Percentiles rank a stretch among this genome's conserved stretches.
phyloP scores from a whole-genome alignment of 1,140 invertebrate species.

The Drosophila arizonae region DNA sequence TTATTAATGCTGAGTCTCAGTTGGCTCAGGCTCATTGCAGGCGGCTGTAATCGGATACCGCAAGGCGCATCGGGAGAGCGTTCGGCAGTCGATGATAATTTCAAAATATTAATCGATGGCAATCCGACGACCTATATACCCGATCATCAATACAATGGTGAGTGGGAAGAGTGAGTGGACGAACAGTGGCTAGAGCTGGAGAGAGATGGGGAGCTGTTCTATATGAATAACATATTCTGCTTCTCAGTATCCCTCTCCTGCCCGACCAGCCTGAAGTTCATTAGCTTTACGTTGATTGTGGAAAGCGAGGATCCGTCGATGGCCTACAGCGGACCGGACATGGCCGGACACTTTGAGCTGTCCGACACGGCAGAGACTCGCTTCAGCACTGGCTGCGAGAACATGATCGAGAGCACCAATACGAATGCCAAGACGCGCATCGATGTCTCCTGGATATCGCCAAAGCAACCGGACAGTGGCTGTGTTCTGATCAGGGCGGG shows the following conservation, averaged over 20 bases:
- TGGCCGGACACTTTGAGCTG: conserved; percentile 86
- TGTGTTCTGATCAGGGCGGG: conserved; percentile 91
- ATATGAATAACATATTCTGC: too few species aligned
- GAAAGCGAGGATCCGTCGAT: conserved; percentile 83
- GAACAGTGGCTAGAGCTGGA: neutral
- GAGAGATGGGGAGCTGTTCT: too few species aligned
- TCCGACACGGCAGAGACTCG: conserved; percentile 86
- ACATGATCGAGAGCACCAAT: conserved; percentile 89
- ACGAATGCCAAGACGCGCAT: conserved; percentile 87
- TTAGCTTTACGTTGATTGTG: conserved; percentile 87
- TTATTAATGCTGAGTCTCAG: conserved; percentile 17
- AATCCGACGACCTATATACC: conserved; percentile 87
- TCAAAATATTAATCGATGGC: conserved; percentile 85
- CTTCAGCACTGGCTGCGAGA: conserved; percentile 89
- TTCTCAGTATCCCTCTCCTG: conserved; percentile 63
- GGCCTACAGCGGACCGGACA: conserved; percentile 64
- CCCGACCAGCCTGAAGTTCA: conserved; percentile 85
- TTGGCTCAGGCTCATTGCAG: conserved; percentile 10
- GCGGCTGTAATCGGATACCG: conserved; percentile 62
- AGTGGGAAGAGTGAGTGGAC: conserved; percentile 10
- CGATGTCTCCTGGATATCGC: conserved; percentile 90
- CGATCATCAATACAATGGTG: conserved; percentile 87
- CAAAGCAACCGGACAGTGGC: conserved; percentile 87
- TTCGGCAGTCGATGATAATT: conserved; percentile 84
- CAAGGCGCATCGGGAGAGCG: conserved; percentile 65